Evolutionary conservation across 2,113 vertebrate species (phyloP), one percentile per base, ranked within the genome.

Genomic region (Anoplopoma fimbria): DNA sequence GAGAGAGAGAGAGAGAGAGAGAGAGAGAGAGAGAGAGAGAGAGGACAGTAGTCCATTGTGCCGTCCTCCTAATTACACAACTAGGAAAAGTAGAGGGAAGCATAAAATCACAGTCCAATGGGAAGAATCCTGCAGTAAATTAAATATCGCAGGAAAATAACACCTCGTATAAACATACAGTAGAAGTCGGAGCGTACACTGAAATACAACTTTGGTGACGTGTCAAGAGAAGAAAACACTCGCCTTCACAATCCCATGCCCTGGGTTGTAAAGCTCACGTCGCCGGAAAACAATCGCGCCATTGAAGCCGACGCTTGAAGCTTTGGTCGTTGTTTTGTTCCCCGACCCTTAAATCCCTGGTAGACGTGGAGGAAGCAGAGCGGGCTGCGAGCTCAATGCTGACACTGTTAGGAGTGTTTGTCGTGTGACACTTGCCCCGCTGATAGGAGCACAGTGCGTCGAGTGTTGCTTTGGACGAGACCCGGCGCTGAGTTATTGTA

Each of bases 11-110:
- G n/a, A n/a, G n/a, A n/a, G n/a, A n/a, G n/a, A n/a, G n/a, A n/a
- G n/a, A n/a, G n/a, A n/a, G n/a, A n/a, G n/a, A n/a, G n/a, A n/a
- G n/a, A n/a, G n/a, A n/a, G n/a, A n/a, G n/a, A n/a, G n/a, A n/a
- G n/a, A n/a, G 82, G 92, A 93, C 93, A 96, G 89, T 78, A 85
- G 82, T 40, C 79, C 90, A 91, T 94, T 95, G 94, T 93, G 82
- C 87, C 38, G 84, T 84, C 78, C 82, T 90, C 82, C 47, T 88
- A 84, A 93, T 93, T 93, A 93, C 90, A 89, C 93, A 94, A 93
- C 81, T 86, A 84, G 81, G 80, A 77, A 86, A 86, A 85, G 90
- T 88, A 86, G 85, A 89, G 87, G 86, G 88, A 84, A 92, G 75
- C 81, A 67, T 88, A 91, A 89, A 90, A 92, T 82, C 79, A 34